Percentiles rank a stretch among this genome's conserved stretches.
Evolutionary conservation across 2,797 vertebrate species (phyloP).

Genomic region (Pachyuromys duprasi): DNA sequence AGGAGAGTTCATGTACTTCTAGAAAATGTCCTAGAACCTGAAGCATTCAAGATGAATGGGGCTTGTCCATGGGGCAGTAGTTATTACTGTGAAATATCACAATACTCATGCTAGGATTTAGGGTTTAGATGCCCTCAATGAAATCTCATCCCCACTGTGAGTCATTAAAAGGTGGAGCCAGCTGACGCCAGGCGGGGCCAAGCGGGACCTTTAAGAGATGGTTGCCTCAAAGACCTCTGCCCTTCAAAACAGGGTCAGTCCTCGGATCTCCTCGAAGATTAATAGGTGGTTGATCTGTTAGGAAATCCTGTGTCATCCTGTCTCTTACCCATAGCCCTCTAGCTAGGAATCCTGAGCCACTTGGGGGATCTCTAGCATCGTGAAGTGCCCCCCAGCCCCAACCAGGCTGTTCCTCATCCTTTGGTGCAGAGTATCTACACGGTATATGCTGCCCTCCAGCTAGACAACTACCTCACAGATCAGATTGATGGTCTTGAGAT

Average conservation of each 20-base stretch:
- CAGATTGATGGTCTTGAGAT: not conserved
- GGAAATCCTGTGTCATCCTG: not conserved
- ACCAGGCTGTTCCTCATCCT: not conserved
- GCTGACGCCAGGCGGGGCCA: not conserved
- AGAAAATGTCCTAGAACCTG: slow-evolving; percentile 7
- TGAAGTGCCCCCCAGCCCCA: not conserved
- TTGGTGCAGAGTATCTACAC: not conserved
- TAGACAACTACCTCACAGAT: not conserved
- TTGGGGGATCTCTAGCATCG: not conserved
- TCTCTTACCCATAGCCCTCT: not conserved
- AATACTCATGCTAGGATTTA: not conserved
- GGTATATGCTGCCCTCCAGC: not conserved
- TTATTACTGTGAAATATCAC: not conserved
- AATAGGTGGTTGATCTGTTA: not conserved
- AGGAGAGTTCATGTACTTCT: not conserved
- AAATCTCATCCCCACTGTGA: not conserved
- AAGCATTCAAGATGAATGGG: not conserved
- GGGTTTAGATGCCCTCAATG: not conserved
- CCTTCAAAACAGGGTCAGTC: not conserved
- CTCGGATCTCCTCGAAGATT: not conserved
- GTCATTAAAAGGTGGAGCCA: not conserved
- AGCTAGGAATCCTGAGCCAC: not conserved
- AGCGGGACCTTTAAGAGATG: not conserved
- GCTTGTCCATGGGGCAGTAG: not conserved
- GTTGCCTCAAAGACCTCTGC: not conserved